phyloP scores from a whole-genome alignment of 2,888 invertebrate species.

The Lydus trimaculatus region DNA sequence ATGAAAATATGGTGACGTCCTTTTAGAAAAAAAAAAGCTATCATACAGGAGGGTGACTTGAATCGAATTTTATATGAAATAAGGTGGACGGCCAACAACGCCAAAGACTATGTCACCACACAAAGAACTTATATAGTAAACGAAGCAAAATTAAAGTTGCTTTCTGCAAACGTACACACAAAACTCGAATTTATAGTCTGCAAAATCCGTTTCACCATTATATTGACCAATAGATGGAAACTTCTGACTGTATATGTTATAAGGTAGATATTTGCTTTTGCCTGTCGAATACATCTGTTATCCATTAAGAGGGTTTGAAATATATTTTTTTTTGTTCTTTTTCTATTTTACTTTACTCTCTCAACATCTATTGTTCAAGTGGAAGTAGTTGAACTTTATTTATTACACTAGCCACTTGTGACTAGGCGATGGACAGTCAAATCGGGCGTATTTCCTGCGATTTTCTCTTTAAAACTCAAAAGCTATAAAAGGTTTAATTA shows the following conservation, averaged over 20 bases:
- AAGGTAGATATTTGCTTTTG: conserved; percentile 44
- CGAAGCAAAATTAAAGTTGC: conserved; percentile 39
- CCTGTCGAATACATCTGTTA: conserved; percentile 49
- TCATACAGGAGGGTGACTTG: conserved; percentile 18
- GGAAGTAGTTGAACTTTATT: background rate
- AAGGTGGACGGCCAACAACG: background rate
- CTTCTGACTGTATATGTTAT: conserved; percentile 26
- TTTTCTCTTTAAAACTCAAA: background rate
- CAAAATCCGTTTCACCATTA: conserved; percentile 38
- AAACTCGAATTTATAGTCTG: conserved; percentile 44
- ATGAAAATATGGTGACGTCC: conserved; percentile 30
- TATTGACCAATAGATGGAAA: conserved; percentile 39
- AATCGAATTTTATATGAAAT: conserved; percentile 4
- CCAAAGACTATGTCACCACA: background rate
- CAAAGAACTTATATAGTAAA: background rate
- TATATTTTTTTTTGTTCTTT: conserved; percentile 39
- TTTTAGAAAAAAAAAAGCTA: conserved; percentile 13
- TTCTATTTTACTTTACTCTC: conserved; percentile 24
- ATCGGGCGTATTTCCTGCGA: background rate
- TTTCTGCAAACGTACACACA: conserved; percentile 43
- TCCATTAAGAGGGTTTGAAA: conserved; percentile 44
- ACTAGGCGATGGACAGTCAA: background rate
- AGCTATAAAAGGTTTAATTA: background rate
- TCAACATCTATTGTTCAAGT: background rate
- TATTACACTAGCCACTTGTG: background rate